A percentile compares a stretch with the other conserved stretches of the same genome.
These are phyloP conservation scores for Itoplectis maculator DNA, from an alignment of 2,888 invertebrate genomes.

Conservation along the genomic window DNA sequence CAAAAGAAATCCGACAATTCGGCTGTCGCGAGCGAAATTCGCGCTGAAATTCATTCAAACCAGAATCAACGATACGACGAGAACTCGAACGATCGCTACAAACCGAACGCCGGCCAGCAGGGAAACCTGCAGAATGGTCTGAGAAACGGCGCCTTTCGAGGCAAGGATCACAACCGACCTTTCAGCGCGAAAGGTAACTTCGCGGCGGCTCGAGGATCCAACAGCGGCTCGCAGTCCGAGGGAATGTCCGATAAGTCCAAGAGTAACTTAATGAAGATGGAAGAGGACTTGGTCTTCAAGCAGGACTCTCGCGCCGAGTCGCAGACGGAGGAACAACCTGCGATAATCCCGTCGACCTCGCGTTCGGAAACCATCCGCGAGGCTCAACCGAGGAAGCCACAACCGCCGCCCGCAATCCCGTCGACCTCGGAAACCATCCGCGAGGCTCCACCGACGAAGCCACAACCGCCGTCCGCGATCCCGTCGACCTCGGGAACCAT, in stretches of 20 bases:
- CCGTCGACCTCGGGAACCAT: neutral
- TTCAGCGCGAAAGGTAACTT: neutral
- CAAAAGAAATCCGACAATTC: neutral
- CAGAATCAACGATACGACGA: slow-evolving; percentile 5
- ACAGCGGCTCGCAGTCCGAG: neutral
- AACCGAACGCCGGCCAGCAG: neutral
- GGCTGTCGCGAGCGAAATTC: neutral
- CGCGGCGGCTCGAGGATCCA: neutral
- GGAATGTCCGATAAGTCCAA: neutral
- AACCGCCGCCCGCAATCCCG: no score
- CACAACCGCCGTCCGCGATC: no score
- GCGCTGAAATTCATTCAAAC: no score
- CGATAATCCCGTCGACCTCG: no score
- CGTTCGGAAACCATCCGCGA: no score
- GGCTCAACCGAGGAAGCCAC: no score
- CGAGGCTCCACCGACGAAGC: no score
- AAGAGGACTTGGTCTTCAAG: slow-evolving; percentile 35
- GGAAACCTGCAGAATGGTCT: neutral
- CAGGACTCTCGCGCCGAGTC: neutral
- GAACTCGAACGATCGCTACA: neutral
- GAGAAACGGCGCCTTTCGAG: neutral
- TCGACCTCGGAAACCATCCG: no score
- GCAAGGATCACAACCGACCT: neutral
- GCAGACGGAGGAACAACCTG: neutral
- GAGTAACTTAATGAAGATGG: slow-evolving; percentile 32